A percentile compares a stretch with the other conserved stretches of the same genome.
Conservation (phyloP, 2,888 invertebrate species). For the Clanis bilineata region DNA sequence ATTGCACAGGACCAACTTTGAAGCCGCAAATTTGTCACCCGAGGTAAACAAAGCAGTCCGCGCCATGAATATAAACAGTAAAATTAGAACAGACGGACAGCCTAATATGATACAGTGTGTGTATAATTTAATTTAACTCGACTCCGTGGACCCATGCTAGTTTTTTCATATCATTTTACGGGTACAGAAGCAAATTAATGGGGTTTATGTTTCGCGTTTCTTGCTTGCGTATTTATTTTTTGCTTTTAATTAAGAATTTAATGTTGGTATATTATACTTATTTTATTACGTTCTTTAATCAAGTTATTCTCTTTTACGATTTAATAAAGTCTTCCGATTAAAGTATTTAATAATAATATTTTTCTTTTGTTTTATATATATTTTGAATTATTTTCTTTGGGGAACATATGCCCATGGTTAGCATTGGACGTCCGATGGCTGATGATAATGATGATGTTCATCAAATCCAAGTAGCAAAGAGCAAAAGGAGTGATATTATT, state of each 20-base stretch:
- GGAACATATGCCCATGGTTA: too few relatives aligned
- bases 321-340: too few relatives aligned
- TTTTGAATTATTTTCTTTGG: not conserved
- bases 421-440: too few relatives aligned
- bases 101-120: conserved; percentile 62
- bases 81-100: conserved; percentile 56
- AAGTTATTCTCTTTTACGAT: not conserved
- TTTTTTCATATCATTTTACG: conserved; percentile 30
- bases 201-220: conserved; percentile 3
- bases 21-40: conserved; percentile 61
- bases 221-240: not conserved
- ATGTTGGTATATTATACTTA: not conserved
- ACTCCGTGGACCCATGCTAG: conserved; percentile 48
- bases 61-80: conserved; percentile 78
- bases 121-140: conserved; percentile 70
- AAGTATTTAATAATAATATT: too few relatives aligned
- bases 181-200: not conserved
- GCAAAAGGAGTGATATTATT: too few relatives aligned
- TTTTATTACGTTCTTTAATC: not conserved
- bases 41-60: conserved; percentile 66
- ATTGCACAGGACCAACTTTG: conserved; percentile 51
- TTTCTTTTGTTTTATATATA: not conserved
- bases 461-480: too few relatives aligned
- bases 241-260: conserved; percentile 1
- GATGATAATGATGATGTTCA: too few relatives aligned